Percentiles rank a stretch among this genome's conserved stretches.
Conservation (phyloP, 1,140 invertebrate genomes). For the Drosophila ambigua region DNA sequence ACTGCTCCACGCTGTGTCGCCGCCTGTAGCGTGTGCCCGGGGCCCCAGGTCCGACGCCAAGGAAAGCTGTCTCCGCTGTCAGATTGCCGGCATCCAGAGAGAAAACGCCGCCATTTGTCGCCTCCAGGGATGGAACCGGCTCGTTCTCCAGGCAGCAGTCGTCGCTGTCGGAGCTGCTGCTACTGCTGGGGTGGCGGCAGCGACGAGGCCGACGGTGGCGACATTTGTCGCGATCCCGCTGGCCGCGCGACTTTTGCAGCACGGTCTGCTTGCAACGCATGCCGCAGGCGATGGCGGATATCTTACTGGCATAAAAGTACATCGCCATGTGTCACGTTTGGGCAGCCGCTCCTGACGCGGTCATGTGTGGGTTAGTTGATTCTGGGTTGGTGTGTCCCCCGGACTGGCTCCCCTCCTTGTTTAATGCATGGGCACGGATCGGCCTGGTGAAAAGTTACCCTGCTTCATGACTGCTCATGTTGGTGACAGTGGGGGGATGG, state of each 20-base stretch:
- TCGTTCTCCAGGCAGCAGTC: slow-evolving; percentile 48
- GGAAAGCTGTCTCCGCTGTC: too few species aligned
- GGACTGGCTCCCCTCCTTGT: slow-evolving; percentile 10
- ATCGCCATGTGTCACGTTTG: slow-evolving; percentile 84
- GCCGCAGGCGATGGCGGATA: slow-evolving; percentile 83
- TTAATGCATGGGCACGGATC: slow-evolving; percentile 46
- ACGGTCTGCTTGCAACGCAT: slow-evolving; percentile 77
- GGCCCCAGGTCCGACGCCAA: too few species aligned
- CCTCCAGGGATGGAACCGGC: neutral
- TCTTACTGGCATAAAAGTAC: slow-evolving; percentile 84
- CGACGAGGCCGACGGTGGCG: slow-evolving; percentile 23
- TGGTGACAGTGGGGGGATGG: too few species aligned
- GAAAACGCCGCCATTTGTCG: slow-evolving; percentile 38
- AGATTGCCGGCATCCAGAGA: slow-evolving; percentile 14
- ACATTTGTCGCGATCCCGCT: slow-evolving; percentile 84
- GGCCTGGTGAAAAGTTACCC: slow-evolving; percentile 20
- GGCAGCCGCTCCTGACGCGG: slow-evolving; percentile 58
- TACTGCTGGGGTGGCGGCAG: slow-evolving; percentile 50
- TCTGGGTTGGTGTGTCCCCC: neutral
- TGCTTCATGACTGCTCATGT: slow-evolving; percentile 23
- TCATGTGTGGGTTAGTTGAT: slow-evolving; percentile 26
- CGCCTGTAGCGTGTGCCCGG: too few species aligned
- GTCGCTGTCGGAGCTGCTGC: slow-evolving; percentile 59
- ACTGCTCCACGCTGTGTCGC: too few species aligned
- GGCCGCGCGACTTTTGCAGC: slow-evolving; percentile 83